A percentile compares a stretch with the other conserved stretches of the same genome.
Evolutionary conservation across 1,140 invertebrate species (phyloP).

Genomic region (Lanistes nyassanus): DNA sequence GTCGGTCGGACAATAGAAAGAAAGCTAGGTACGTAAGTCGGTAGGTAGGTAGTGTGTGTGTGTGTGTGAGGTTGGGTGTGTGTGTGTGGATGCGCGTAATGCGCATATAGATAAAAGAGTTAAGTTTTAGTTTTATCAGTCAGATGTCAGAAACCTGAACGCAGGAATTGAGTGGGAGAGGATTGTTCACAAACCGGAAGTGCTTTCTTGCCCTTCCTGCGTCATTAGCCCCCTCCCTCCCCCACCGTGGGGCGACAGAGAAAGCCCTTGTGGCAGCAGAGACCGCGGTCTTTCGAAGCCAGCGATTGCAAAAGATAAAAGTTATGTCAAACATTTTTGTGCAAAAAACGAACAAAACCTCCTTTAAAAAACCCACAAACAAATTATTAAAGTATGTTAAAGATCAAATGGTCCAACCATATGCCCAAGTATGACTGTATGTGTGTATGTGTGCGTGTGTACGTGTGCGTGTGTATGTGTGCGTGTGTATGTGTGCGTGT

Average conservation of each 20-base stretch:
- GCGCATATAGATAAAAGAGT: not conserved
- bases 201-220: not conserved
- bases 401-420: not conserved
- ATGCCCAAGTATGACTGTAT: conserved; percentile 12
- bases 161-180: not conserved
- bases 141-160: not conserved
- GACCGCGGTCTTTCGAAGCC: too few species aligned
- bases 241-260: too few species aligned
- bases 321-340: too few species aligned
- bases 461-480: not conserved
- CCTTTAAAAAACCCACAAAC: not conserved
- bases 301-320: too few species aligned
- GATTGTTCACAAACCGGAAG: not conserved
- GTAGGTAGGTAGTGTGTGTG: not conserved
- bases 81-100: conserved; percentile 1
- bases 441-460: conserved; percentile 15
- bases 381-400: not conserved
- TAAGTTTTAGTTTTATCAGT: not conserved
- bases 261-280: too few species aligned
- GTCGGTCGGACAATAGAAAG: not conserved
- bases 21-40: not conserved
- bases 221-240: not conserved
- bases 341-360: not conserved
- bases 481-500: not conserved
- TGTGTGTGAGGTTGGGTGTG: not conserved